phyloP scores from a whole-genome alignment of 2,888 invertebrate species.

The Bombylius discolor region DNA sequence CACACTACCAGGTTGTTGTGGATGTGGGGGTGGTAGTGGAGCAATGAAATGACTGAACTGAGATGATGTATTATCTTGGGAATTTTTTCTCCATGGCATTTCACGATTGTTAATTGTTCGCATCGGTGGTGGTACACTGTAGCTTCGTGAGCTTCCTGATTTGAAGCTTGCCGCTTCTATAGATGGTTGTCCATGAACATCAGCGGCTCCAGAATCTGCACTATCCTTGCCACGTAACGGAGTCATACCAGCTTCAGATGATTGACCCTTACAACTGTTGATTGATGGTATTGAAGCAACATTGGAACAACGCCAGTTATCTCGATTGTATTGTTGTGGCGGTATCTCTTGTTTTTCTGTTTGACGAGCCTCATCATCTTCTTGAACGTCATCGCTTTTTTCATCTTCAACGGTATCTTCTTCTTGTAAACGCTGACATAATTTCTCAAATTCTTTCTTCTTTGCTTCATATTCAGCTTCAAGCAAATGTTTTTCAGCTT shows the following conservation, averaged over 20 bases:
- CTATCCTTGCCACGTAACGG: conserved; percentile 23
- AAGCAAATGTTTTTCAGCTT: conserved; percentile 24
- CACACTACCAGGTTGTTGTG: conserved; percentile 1
- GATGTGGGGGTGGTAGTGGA: conserved; percentile 18
- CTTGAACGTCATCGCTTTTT: neutral
- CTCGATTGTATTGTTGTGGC: neutral
- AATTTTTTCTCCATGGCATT: conserved; percentile 26
- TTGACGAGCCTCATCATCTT: neutral
- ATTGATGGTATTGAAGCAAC: conserved; percentile 1
- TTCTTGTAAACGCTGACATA: conserved; percentile 22
- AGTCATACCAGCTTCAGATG: conserved; percentile 8
- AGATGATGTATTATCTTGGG: conserved; percentile 10
- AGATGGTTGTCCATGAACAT: conserved; percentile 25
- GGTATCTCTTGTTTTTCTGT: neutral
- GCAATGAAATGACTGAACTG: conserved; percentile 8
- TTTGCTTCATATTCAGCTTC: conserved; percentile 30
- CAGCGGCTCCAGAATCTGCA: conserved; percentile 23
- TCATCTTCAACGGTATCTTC: conserved; percentile 12
- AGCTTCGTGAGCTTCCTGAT: conserved; percentile 32
- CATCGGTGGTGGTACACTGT: conserved; percentile 35
- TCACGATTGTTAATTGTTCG: conserved; percentile 20
- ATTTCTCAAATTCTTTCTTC: conserved; percentile 28
- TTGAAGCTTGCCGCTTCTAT: conserved; percentile 31
- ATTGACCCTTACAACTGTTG: conserved; percentile 16
- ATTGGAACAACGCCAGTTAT: conserved; percentile 8